Conservation (phyloP, 2,888 invertebrate species). For the Drosophila conformis region DNA sequence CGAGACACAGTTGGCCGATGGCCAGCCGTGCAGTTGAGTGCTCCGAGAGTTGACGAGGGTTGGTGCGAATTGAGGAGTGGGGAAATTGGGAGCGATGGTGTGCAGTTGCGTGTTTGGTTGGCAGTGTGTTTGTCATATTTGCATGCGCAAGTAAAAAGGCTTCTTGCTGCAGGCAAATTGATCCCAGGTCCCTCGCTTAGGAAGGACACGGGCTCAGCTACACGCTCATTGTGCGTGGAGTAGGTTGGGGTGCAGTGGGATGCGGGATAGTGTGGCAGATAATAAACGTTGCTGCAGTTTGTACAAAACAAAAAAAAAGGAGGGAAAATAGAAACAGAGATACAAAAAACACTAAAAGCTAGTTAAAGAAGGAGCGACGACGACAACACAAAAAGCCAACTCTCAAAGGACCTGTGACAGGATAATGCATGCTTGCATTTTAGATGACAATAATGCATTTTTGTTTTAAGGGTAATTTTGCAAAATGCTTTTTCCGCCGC, state of each 20-base stretch:
- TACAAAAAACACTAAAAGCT: constrained; percentile 20
- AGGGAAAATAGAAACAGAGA: constrained; percentile 8
- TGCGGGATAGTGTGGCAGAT: constrained; percentile 44
- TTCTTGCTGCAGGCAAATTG: constrained; percentile 80
- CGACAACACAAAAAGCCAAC: constrained; percentile 70
- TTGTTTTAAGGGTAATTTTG: constrained; percentile 82
- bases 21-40: constrained; percentile 55
- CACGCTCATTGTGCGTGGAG: constrained; percentile 35
- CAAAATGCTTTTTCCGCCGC: constrained; percentile 75
- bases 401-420: constrained; percentile 84
- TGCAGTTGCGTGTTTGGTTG: constrained; percentile 18
- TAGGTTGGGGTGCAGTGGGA: not conserved
- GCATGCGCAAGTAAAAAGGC: constrained; percentile 81
- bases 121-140: constrained; percentile 75
- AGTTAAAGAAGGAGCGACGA: constrained; percentile 44
- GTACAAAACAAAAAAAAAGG: constrained; percentile 29
- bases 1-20: constrained; percentile 75
- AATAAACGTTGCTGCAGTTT: constrained; percentile 72
- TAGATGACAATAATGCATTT: constrained; percentile 84
- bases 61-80: not conserved
- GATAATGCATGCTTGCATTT: constrained; percentile 84
- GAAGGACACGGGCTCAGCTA: constrained; percentile 66
- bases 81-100: constrained; percentile 20
- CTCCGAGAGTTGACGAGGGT: constrained; percentile 26
- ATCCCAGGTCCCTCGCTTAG: constrained; percentile 80